Percentiles rank a stretch among this genome's conserved stretches.
Evolutionary conservation across 2,113 vertebrate genomes (phyloP).

Genomic region (Anguilla japonica): DNA sequence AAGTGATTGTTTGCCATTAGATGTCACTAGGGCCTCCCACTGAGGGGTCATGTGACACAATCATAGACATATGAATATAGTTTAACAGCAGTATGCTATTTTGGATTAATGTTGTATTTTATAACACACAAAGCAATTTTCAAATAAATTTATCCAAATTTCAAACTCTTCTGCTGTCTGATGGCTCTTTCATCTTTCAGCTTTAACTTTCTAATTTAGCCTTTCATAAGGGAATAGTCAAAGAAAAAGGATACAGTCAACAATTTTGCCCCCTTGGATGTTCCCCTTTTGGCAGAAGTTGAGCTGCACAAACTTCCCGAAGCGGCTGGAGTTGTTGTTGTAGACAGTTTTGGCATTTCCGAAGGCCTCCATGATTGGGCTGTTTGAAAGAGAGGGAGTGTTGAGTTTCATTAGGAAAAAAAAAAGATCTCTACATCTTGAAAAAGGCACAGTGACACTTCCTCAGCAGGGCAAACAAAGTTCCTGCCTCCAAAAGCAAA

Average conservation of each 20-base stretch:
- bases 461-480: neutral
- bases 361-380: constrained; percentile 98
- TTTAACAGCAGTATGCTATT: neutral
- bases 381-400: constrained; percentile 48
- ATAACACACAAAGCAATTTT: neutral
- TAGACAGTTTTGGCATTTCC: constrained; percentile 96
- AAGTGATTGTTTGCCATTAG: neutral
- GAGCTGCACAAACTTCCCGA: constrained; percentile 96
- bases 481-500: neutral
- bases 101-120: too few relatives aligned
- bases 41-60: neutral
- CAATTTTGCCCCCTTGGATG: constrained; percentile 94
- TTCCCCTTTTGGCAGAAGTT: constrained; percentile 92
- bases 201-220: neutral
- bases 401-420: neutral
- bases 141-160: neutral
- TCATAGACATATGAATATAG: neutral
- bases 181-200: neutral
- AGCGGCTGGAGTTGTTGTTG: constrained; percentile 99
- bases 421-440: neutral
- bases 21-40: neutral
- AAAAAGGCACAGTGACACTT: neutral
- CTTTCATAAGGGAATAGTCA: neutral
- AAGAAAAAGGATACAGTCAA: constrained; percentile 91
- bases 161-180: neutral